Evolutionary conservation across 35 echinoderm and acorn worm genomes (phyloP).

Genomic region (Ophioderma brevispina): DNA sequence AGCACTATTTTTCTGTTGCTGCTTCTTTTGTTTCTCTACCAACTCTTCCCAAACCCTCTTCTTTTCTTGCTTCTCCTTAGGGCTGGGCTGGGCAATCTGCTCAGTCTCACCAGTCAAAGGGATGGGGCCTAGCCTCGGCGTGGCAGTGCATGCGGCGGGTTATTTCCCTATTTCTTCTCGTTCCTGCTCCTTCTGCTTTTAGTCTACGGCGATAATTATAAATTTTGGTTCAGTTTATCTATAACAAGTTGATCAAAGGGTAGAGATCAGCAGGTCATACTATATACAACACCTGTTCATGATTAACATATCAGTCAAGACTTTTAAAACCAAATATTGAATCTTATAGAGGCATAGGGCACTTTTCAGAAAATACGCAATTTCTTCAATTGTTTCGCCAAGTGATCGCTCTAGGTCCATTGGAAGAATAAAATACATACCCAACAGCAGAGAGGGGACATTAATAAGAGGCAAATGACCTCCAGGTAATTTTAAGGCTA

Average conservation of each 20-base stretch:
- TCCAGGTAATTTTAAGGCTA: too few relatives aligned
- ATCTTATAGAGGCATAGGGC: neutral
- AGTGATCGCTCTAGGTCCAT: too few relatives aligned
- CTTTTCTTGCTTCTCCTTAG: constrained; percentile 32
- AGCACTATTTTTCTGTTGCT: constrained; percentile 71
- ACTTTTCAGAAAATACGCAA: neutral
- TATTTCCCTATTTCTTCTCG: constrained; percentile 41
- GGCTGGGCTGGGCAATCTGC: neutral
- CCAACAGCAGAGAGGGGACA: too few relatives aligned
- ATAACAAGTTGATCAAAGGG: neutral
- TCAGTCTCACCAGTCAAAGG: constrained; percentile 53
- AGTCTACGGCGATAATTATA: too few relatives aligned
- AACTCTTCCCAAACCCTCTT: constrained; percentile 44
- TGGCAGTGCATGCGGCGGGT: neutral
- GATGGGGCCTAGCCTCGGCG: constrained; percentile 32
- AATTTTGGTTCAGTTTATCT: too few relatives aligned
- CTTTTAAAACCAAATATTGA: neutral
- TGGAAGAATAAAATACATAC: too few relatives aligned
- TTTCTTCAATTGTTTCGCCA: too few relatives aligned
- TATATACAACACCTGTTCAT: neutral
- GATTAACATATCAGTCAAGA: too few relatives aligned
- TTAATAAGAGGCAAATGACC: too few relatives aligned
- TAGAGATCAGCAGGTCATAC: too few relatives aligned
- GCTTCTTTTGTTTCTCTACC: constrained; percentile 37
- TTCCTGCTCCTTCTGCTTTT: constrained; percentile 63